Evolutionary conservation across 2,888 invertebrate species (phyloP).

Genomic region (Cataglyphis livida): DNA sequence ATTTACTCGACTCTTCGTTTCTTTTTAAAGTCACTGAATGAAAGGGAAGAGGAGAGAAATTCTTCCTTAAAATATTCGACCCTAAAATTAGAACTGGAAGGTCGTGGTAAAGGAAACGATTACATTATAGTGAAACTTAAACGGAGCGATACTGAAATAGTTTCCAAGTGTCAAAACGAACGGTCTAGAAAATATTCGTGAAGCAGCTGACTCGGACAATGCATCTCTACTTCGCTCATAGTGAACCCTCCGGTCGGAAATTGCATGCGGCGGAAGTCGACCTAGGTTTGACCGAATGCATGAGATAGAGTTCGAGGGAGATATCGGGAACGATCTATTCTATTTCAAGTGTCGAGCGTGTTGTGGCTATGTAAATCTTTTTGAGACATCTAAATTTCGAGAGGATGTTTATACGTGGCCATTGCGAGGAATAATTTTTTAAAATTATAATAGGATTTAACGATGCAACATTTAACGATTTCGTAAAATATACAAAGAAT

Average conservation of each 20-base stretch:
- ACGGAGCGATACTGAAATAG: slow-evolving; percentile 7
- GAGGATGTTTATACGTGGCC: neutral
- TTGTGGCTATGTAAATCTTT: slow-evolving; percentile 50
- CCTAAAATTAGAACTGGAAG: neutral
- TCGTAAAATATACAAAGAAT: neutral
- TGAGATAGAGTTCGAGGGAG: slow-evolving; percentile 78
- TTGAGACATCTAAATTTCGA: slow-evolving; percentile 58
- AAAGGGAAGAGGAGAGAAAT: neutral
- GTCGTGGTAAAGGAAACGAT: neutral
- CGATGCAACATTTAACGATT: neutral
- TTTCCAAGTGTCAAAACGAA: slow-evolving; percentile 16
- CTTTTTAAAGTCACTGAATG: neutral
- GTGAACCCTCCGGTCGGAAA: slow-evolving; percentile 81
- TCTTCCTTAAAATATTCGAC: slow-evolving; percentile 9
- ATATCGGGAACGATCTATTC: slow-evolving; percentile 68
- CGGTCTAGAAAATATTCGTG: slow-evolving; percentile 48
- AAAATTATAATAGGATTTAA: slow-evolving; percentile 23
- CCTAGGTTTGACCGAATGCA: slow-evolving; percentile 78
- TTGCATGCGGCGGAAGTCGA: slow-evolving; percentile 80
- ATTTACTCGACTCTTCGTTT: neutral
- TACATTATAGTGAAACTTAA: slow-evolving; percentile 11
- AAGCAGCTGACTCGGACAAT: slow-evolving; percentile 52
- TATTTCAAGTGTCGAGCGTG: slow-evolving; percentile 30
- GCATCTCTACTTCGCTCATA: slow-evolving; percentile 60
- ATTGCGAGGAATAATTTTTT: slow-evolving; percentile 7